phyloP scores from a whole-genome alignment of 2,888 invertebrate genomes.

The Neelides folsomi region DNA sequence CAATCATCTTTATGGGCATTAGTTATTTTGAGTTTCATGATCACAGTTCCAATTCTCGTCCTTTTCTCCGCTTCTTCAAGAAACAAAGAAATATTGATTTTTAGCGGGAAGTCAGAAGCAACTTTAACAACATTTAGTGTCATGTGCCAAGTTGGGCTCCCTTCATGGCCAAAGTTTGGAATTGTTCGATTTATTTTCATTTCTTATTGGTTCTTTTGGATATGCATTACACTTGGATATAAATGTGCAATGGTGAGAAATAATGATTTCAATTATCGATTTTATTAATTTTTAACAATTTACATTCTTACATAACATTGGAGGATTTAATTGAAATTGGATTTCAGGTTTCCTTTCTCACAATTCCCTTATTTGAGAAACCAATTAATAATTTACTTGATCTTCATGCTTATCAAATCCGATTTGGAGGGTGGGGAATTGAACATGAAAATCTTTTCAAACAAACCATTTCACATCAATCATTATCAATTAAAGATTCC shows the following conservation, averaged over 20 bases:
- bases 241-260: slow-evolving; percentile 40
- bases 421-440: slow-evolving; percentile 29
- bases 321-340: no score
- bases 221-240: slow-evolving; percentile 64
- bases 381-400: slow-evolving; percentile 31
- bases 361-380: slow-evolving; percentile 30
- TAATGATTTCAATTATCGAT: no score
- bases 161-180: slow-evolving; percentile 43
- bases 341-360: slow-evolving; percentile 25
- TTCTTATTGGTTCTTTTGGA: slow-evolving; percentile 76
- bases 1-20: slow-evolving; percentile 24
- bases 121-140: slow-evolving; percentile 28
- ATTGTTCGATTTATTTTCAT: slow-evolving; percentile 65
- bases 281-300: no score
- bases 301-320: no score
- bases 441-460: slow-evolving; percentile 28
- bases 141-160: slow-evolving; percentile 30
- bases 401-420: slow-evolving; percentile 20
- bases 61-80: slow-evolving; percentile 14
- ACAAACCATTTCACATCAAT: slow-evolving; percentile 9
- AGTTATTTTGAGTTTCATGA: slow-evolving; percentile 23
- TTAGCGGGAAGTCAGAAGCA: slow-evolving; percentile 9
- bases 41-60: slow-evolving; percentile 23
- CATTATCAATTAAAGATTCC: slow-evolving; percentile 7
- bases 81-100: neutral